Evolutionary conservation across 2,113 vertebrate genomes (phyloP).

Genomic region (Ursus arctos): DNA sequence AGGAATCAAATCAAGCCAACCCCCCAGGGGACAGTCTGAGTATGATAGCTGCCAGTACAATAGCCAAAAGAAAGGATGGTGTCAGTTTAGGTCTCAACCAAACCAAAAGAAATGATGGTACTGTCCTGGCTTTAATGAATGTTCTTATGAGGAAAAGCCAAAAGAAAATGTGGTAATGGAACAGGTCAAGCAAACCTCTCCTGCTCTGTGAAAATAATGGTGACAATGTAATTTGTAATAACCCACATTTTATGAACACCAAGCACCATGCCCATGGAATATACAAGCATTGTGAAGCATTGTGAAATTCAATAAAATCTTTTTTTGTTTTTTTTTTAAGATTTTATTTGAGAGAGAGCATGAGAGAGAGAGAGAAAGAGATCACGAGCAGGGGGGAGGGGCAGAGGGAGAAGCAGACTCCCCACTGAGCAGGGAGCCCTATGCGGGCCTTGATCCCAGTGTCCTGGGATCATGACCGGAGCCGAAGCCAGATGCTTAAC

Average conservation of each 20-base stretch:
- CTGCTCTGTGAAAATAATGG: conserved; percentile 47
- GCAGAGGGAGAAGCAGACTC: too few species aligned
- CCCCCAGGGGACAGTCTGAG: not conserved
- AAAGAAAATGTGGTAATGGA: not conserved
- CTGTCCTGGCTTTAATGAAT: not conserved
- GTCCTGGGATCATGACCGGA: not conserved
- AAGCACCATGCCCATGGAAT: not conserved
- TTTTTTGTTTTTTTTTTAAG: not conserved
- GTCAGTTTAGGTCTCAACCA: not conserved
- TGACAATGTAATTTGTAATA: not conserved
- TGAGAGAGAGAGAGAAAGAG: too few species aligned
- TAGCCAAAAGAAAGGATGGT: conserved; percentile 29
- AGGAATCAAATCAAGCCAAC: conserved; percentile 36
- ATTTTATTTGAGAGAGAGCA: too few species aligned
- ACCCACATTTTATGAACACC: conserved; percentile 25
- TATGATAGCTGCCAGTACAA: not conserved
- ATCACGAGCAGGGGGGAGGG: too few species aligned
- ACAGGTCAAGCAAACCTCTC: conserved; percentile 15
- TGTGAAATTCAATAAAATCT: not conserved
- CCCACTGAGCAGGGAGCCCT: too few species aligned
- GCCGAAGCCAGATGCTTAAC: not conserved
- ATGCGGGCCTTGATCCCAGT: too few species aligned
- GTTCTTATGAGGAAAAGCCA: not conserved
- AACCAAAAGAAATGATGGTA: conserved; percentile 17
- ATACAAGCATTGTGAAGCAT: not conserved